These are phyloP conservation scores for Cephus cinctus DNA, from an alignment of 1,140 invertebrate genomes.

Conservation along the genomic window DNA sequence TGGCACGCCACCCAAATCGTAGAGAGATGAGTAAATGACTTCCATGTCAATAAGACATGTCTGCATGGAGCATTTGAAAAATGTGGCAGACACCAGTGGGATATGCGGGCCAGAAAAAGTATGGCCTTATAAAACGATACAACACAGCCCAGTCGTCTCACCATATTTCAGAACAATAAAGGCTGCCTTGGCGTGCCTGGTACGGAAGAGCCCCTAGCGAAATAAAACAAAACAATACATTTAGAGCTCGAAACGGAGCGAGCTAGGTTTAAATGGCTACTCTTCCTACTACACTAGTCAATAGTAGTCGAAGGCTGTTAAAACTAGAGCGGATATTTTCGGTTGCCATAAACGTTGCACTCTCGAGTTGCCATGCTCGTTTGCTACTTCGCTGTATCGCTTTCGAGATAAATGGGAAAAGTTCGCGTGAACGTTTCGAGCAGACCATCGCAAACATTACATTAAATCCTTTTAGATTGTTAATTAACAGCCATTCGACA, in stretches of 20 bases:
- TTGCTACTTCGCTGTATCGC: conserved; percentile 30
- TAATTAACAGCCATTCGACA: too few species aligned
- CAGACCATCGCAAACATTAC: conserved; percentile 11
- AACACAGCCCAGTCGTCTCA: conserved; percentile 5
- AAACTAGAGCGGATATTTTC: conserved; percentile 44
- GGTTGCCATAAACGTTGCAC: conserved; percentile 19
- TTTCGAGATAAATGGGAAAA: conserved; percentile 41
- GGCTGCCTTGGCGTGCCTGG: conserved; percentile 25
- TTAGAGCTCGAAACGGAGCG: conserved; percentile 28
- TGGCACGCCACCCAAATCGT: too few species aligned
- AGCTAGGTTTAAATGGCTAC: too few species aligned
- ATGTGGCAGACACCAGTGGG: background rate
- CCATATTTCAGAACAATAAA: conserved; percentile 35
- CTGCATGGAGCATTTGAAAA: too few species aligned
- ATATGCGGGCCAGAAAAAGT: background rate
- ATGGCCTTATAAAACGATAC: conserved; percentile 2
- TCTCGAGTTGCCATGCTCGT: conserved; percentile 1
- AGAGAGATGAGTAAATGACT: too few species aligned
- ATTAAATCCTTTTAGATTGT: too few species aligned
- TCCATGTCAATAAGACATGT: too few species aligned
- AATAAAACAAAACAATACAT: conserved; percentile 46
- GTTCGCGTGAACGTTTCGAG: conserved; percentile 35
- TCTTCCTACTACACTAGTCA: too few species aligned
- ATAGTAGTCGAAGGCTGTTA: conserved; percentile 27
- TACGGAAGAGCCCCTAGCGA: conserved; percentile 30